Conservation (phyloP, 2,888 invertebrate genomes). For the Chironomus riparius region DNA sequence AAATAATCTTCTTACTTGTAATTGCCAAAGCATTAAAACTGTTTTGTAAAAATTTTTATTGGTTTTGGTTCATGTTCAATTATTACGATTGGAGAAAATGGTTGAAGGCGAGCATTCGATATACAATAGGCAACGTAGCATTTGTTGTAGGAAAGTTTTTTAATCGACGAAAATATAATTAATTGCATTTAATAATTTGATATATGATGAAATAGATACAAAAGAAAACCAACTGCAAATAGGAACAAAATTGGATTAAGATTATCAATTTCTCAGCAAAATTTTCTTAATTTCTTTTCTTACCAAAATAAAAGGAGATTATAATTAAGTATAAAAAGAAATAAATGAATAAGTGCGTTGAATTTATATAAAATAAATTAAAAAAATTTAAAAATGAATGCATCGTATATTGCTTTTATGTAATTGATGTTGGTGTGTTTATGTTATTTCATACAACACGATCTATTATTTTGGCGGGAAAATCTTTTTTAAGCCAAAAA, state of each 20-base stretch:
- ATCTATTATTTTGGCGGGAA: too few species aligned
- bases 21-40: constrained; percentile 13
- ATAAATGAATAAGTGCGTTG: background rate
- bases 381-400: background rate
- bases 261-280: too few species aligned
- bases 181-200: background rate
- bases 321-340: background rate
- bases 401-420: background rate
- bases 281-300: too few species aligned
- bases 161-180: constrained; percentile 4
- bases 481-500: too few species aligned
- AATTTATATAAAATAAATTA: background rate
- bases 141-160: constrained; percentile 11
- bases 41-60: constrained; percentile 17
- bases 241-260: too few species aligned
- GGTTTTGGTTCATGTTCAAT: constrained; percentile 14
- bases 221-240: too few species aligned
- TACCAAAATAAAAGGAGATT: too few species aligned
- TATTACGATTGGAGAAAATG: background rate
- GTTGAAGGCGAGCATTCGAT: background rate
- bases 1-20: constrained; percentile 17
- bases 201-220: too few species aligned
- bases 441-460: too few species aligned
- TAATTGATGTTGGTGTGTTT: too few species aligned
- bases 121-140: background rate